Conservation (phyloP, 2,113 vertebrate species). For the Gila orcuttii region DNA sequence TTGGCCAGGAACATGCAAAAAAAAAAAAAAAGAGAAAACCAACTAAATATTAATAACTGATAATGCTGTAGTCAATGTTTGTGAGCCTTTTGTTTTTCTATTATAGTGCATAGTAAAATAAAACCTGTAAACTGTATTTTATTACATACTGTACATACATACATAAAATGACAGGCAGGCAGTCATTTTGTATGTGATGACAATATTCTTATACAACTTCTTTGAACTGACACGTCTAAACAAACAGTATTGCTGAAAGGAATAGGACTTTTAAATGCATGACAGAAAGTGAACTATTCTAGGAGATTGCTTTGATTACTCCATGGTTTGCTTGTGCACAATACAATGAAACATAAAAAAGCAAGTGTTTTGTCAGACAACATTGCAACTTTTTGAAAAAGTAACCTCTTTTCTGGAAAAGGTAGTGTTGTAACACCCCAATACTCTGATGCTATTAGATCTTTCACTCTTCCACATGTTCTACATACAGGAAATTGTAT, state of each 20-base stretch:
- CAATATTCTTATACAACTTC: too few relatives aligned
- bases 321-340: background rate
- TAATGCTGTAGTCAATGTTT: too few relatives aligned
- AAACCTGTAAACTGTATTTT: too few relatives aligned
- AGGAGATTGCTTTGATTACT: background rate
- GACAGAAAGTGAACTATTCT: background rate
- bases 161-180: background rate
- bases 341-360: background rate
- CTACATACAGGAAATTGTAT: conserved; percentile 21
- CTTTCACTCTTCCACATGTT: conserved; percentile 7
- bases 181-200: background rate
- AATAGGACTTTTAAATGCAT: background rate
- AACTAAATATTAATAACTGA: too few relatives aligned
- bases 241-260: background rate
- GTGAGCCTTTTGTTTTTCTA: too few relatives aligned
- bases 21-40: too few relatives aligned
- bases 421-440: background rate
- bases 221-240: background rate
- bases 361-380: background rate
- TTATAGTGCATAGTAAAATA: too few relatives aligned
- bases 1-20: too few relatives aligned
- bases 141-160: background rate
- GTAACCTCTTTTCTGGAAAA: background rate
- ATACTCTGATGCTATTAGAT: background rate
- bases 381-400: background rate